A percentile compares a stretch with the other conserved stretches of the same genome.
Evolutionary conservation across 2,113 vertebrate genomes (phyloP).

Genomic region (Melierax canorus): DNA sequence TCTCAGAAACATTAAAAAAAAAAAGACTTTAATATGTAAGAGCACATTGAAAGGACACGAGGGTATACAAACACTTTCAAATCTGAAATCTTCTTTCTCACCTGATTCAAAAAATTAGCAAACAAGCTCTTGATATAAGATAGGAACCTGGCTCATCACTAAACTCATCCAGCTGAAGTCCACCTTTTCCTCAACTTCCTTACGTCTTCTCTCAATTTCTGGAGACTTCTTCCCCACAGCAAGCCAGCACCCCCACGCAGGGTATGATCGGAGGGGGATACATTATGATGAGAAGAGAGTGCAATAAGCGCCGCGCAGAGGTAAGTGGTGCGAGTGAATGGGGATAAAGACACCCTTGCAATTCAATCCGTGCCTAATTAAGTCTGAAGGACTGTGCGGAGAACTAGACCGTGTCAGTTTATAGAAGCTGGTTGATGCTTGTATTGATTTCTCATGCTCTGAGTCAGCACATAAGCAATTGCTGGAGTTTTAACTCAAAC

Average conservation of each 20-base stretch:
- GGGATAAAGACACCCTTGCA: background rate
- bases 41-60: background rate
- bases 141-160: background rate
- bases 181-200: background rate
- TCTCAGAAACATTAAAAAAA: background rate
- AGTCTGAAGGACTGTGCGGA: background rate
- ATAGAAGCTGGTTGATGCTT: background rate
- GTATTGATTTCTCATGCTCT: conserved; percentile 8
- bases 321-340: background rate
- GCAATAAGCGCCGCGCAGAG: background rate
- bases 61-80: background rate
- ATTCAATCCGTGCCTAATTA: background rate
- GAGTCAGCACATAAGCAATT: background rate
- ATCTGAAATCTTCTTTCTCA: background rate
- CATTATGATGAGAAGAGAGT: accelerated
- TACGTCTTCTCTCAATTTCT: background rate
- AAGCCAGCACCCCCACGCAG: background rate
- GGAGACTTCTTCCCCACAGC: background rate
- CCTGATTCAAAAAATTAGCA: background rate
- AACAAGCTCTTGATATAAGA: background rate
- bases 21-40: background rate
- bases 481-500: background rate
- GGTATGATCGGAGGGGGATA: background rate
- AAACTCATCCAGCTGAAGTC: background rate
- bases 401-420: background rate